phyloP scores from a whole-genome alignment of 2,797 vertebrate species.

The Ctenopoma kingsleyae region DNA sequence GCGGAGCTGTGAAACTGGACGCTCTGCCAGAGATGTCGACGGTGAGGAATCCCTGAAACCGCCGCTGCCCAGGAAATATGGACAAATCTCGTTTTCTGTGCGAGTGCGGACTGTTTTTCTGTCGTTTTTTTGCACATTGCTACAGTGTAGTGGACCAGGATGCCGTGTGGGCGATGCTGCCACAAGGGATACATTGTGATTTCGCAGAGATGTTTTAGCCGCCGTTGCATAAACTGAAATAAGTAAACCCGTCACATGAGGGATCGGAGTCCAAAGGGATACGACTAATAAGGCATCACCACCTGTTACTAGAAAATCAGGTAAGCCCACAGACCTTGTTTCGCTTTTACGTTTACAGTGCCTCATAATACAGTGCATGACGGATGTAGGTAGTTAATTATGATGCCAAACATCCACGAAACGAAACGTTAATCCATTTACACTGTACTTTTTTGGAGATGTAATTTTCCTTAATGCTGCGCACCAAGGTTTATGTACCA shows the following conservation, averaged over 20 bases:
- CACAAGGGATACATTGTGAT: slow-evolving; percentile 82
- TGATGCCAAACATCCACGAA: slow-evolving; percentile 40
- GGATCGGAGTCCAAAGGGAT: slow-evolving; percentile 65
- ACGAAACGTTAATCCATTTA: slow-evolving; percentile 24
- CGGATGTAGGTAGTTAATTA: slow-evolving; percentile 45
- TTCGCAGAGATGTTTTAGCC: slow-evolving; percentile 74
- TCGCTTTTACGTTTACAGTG: slow-evolving; percentile 27
- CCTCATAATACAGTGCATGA: slow-evolving; percentile 36
- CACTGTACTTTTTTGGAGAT: slow-evolving; percentile 56
- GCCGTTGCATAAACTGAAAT: slow-evolving; percentile 70
- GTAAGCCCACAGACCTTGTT: slow-evolving; percentile 69
- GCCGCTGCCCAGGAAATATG: slow-evolving; percentile 70
- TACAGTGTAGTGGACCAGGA: slow-evolving; percentile 75
- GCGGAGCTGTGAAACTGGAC: slow-evolving; percentile 63
- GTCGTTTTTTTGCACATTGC: slow-evolving; percentile 59
- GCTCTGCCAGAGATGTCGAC: slow-evolving; percentile 74
- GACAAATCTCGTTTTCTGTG: slow-evolving; percentile 56
- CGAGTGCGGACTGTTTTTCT: slow-evolving; percentile 59
- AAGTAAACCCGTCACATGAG: slow-evolving; percentile 48
- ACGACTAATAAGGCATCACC: slow-evolving; percentile 69
- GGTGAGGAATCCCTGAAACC: slow-evolving; percentile 69
- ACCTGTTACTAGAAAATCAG: slow-evolving; percentile 85
- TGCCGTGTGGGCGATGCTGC: slow-evolving; percentile 82
- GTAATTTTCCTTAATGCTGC: slow-evolving; percentile 36
- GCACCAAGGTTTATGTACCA: slow-evolving; percentile 40